Percentiles rank a stretch among this genome's conserved stretches.
These are phyloP conservation scores for Ramphastos sulfuratus DNA, from an alignment of 2,113 vertebrate species.

Conservation along the genomic window DNA sequence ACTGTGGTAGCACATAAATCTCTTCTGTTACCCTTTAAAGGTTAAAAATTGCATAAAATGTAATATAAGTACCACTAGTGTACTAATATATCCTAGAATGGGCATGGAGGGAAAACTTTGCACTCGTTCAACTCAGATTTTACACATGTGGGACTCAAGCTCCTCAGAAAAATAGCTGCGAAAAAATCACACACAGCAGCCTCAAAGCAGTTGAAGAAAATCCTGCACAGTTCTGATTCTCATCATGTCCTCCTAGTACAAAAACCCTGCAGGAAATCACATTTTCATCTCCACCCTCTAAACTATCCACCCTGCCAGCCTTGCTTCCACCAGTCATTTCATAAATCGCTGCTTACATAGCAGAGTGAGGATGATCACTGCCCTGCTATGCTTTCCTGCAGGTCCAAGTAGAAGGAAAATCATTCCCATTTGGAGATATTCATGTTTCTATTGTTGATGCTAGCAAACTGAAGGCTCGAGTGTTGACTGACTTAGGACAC, in stretches of 20 bases:
- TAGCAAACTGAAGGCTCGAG: neutral
- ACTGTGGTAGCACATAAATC: neutral
- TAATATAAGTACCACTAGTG: neutral
- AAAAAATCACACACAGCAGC: neutral
- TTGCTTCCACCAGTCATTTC: neutral
- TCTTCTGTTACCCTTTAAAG: slow-evolving; percentile 28
- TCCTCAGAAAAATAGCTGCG: neutral
- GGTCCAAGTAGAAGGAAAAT: neutral
- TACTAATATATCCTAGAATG: neutral
- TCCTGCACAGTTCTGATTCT: neutral
- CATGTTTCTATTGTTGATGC: neutral
- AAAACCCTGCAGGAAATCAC: neutral
- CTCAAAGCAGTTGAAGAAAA: neutral
- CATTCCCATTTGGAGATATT: neutral
- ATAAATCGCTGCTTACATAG: neutral
- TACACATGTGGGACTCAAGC: neutral
- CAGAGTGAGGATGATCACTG: neutral
- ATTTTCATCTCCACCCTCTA: neutral
- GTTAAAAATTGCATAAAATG: slow-evolving; percentile 8
- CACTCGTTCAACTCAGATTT: neutral
- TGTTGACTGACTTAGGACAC: neutral
- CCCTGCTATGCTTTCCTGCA: neutral
- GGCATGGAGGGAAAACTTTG: neutral
- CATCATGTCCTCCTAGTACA: neutral
- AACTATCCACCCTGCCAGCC: neutral